Evolutionary conservation across 2,888 invertebrate genomes (phyloP).

Genomic region (Limulus polyphemus): DNA sequence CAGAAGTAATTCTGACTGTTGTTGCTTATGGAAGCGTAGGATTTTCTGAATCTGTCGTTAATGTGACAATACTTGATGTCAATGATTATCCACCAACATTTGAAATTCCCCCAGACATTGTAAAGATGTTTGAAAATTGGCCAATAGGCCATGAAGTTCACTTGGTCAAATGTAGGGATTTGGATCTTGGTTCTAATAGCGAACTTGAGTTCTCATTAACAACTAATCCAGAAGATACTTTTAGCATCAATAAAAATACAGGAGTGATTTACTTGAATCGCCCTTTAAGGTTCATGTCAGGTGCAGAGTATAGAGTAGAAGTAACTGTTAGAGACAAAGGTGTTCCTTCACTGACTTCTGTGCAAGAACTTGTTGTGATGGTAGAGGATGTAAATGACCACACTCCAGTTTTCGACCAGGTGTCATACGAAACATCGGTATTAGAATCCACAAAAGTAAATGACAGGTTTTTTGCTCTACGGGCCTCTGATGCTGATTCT

Average conservation of each 20-base stretch:
- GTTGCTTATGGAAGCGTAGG: constrained; percentile 62
- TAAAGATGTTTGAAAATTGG: constrained; percentile 69
- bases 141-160: constrained; percentile 89
- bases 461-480: constrained; percentile 73
- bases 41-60: constrained; percentile 64
- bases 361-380: constrained; percentile 52
- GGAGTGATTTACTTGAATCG: constrained; percentile 79
- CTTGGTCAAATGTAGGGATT: constrained; percentile 70
- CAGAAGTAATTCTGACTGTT: constrained; percentile 63
- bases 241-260: constrained; percentile 68
- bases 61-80: constrained; percentile 66
- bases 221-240: constrained; percentile 64
- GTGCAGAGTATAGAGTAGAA: constrained; percentile 13
- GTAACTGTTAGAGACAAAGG: constrained; percentile 56
- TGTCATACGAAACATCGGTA: constrained; percentile 82
- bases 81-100: constrained; percentile 86
- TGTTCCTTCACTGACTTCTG: constrained; percentile 52
- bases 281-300: constrained; percentile 46
- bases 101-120: constrained; percentile 37
- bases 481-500: constrained; percentile 77
- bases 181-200: constrained; percentile 75
- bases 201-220: constrained; percentile 66
- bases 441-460: constrained; percentile 82
- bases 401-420: constrained; percentile 82
- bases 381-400: constrained; percentile 88